Conservation (phyloP, 1,140 invertebrate genomes). For the Araneus ventricosus region DNA sequence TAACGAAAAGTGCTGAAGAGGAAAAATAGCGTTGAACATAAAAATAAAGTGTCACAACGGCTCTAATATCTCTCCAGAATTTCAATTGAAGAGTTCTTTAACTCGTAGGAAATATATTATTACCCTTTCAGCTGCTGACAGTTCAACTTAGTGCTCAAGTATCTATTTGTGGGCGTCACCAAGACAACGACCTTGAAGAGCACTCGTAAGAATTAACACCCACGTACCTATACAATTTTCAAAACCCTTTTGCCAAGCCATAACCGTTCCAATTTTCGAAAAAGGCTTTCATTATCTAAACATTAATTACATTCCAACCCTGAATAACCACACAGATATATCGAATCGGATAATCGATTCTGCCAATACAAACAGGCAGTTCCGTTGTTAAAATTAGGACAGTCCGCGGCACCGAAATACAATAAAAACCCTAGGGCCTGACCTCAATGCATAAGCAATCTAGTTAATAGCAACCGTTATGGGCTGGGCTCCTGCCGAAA, state of each 20-base stretch:
- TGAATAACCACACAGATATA: background rate
- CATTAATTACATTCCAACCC: background rate
- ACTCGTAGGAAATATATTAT: background rate
- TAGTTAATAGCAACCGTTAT: slow-evolving; percentile 51
- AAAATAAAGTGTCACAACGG: too few species aligned
- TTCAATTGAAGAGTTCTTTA: background rate
- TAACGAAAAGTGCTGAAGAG: too few species aligned
- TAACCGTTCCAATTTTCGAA: background rate
- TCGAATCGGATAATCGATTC: background rate
- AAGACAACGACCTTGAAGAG: slow-evolving; percentile 5
- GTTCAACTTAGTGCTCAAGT: background rate
- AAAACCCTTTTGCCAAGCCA: background rate
- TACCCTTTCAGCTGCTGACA: background rate
- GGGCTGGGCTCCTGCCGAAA: background rate
- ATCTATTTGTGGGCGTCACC: background rate
- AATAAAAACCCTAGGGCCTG: background rate
- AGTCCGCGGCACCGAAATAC: background rate
- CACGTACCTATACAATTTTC: background rate
- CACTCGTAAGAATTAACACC: background rate
- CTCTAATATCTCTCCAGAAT: background rate
- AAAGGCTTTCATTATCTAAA: background rate
- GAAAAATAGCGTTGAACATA: too few species aligned
- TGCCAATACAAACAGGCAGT: background rate
- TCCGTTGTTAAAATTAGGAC: slow-evolving; percentile 29
- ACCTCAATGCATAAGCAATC: slow-evolving; percentile 62